A percentile compares a stretch with the other conserved stretches of the same genome.
phyloP scores from a whole-genome alignment of 2,113 vertebrate species.

The Chlamydotis undulata region DNA sequence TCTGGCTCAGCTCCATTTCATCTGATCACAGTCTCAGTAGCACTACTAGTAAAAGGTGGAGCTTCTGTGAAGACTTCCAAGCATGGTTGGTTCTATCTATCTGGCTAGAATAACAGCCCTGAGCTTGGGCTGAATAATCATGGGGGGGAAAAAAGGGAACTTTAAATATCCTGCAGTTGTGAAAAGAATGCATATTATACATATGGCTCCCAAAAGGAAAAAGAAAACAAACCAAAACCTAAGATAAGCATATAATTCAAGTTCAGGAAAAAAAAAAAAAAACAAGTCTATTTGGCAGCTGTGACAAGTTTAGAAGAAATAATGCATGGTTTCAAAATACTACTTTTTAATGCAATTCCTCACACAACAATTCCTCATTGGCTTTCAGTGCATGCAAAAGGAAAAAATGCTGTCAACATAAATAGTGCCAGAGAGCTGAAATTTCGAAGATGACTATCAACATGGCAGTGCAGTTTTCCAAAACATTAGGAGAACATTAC shows the following conservation, averaged over 20 bases:
- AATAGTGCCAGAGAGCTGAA: background rate
- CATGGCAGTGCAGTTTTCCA: background rate
- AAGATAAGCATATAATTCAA: conserved; percentile 4
- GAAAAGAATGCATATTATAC: background rate
- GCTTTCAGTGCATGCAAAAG: background rate
- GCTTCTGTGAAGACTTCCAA: background rate
- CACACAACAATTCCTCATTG: background rate
- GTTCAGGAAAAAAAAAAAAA: background rate
- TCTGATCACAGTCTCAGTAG: background rate
- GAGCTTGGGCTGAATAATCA: background rate
- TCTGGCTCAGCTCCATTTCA: background rate
- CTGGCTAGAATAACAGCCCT: conserved; percentile 6
- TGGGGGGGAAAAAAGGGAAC: background rate
- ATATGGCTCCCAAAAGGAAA: background rate
- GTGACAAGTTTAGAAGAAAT: background rate
- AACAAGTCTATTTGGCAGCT: background rate
- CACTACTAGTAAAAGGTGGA: background rate
- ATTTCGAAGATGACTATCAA: background rate
- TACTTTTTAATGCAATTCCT: background rate
- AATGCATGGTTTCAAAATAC: background rate
- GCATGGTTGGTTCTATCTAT: background rate
- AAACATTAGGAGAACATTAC: background rate
- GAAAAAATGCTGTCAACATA: background rate
- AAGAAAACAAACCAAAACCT: conserved; percentile 34
- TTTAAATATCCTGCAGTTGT: background rate